Conservation (phyloP, 2,797 vertebrate genomes). For the Cuniculus paca region DNA sequence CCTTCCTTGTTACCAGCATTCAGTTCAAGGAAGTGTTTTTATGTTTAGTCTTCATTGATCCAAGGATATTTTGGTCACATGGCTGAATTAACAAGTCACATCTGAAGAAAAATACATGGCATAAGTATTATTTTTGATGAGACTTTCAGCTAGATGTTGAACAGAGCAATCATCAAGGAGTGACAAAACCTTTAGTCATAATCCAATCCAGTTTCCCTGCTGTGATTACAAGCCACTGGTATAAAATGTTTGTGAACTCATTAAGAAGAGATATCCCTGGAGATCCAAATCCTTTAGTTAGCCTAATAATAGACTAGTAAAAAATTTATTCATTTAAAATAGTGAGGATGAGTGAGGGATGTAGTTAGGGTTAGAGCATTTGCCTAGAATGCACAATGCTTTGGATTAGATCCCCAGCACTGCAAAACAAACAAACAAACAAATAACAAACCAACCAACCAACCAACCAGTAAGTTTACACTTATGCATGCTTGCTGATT, state of each 20-base stretch:
- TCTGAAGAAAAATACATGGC: background rate
- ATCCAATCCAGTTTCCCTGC: background rate
- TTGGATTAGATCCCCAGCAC: background rate
- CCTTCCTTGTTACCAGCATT: background rate
- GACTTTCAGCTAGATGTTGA: background rate
- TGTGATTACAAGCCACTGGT: background rate
- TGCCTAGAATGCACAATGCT: background rate
- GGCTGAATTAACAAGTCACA: background rate
- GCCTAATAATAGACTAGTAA: background rate
- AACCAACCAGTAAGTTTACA: background rate
- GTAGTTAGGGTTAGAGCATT: no score
- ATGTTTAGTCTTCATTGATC: background rate
- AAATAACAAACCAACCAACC: no score
- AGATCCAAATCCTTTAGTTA: background rate
- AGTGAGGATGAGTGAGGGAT: background rate
- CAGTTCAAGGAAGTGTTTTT: background rate
- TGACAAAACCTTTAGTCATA: background rate
- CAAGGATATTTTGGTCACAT: background rate
- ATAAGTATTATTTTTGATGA: background rate
- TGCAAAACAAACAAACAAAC: background rate
- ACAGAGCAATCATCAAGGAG: background rate
- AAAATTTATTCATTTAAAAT: background rate
- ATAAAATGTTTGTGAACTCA: background rate
- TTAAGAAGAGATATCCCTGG: background rate
- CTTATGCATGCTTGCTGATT: no score